Base-by-base conservation (phyloP, 2,113 vertebrate genomes). In the Limanda limanda region DNA sequence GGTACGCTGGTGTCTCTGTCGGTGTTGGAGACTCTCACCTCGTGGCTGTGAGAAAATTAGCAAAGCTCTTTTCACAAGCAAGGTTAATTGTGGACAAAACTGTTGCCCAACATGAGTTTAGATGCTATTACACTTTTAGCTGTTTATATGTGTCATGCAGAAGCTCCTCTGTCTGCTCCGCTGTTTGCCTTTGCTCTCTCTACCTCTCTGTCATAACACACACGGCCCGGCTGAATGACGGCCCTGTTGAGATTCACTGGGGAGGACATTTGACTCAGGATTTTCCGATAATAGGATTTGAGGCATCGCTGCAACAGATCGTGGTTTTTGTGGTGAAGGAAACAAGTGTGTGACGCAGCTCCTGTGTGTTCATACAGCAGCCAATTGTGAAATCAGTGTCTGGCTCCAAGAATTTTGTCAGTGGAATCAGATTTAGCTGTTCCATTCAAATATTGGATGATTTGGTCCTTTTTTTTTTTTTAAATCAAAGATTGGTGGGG, bases 211-310 rank as follows among this genome's bases (percentile, higher is more conserved):
- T 91, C 89, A 90, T 81, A 89, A 85, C 87, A 91, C 62, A 79
- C 75, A 81, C 71, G 57, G 74, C 72, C 76, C 42, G 20, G 71
- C 74, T 91, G 86, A 90, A 78, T 85, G 92, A 90, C 86, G 88
- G 81, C 88, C 75, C 76, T 75, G 70, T 23, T 58, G 83, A 91
- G 86, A 88, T 90, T 82, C 89, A 86, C 89, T 75, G n/a, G 83
- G 91, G 87, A 92, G 84, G 88, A 86, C 90, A 90, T 92, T 88
- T 85, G 87, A 90, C 87, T 90, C 87, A 85, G 86, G 87, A 88
- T 89, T 92, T 93, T 90, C 85, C 83, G 66, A 91, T 92, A 92
- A 92, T 91, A 90, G 84, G 83, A 93, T 92, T 88, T 90, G 91
- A 93, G 90, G 90, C 83, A 68, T 88, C 78, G 81, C 85, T 84